Evolutionary conservation across 2,888 invertebrate species (phyloP).

Genomic region (Apamea sordens): DNA sequence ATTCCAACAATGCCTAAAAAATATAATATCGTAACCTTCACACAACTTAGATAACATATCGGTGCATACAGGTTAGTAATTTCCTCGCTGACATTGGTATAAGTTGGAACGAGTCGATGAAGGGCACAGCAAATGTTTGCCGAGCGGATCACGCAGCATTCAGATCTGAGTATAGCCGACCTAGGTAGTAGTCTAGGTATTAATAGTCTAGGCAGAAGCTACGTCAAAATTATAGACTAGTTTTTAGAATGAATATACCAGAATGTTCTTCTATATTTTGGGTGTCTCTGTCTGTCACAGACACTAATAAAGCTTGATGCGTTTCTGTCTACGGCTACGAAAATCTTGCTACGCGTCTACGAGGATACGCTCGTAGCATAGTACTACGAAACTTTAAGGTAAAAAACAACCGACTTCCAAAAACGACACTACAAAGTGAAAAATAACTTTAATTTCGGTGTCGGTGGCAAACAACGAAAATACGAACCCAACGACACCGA

Average conservation of each 20-base stretch:
- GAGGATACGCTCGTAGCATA: slow-evolving; percentile 18
- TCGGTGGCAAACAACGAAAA: no score
- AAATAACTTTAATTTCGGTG: no score
- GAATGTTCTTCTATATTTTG: neutral
- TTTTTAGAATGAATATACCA: neutral
- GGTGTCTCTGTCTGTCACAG: neutral
- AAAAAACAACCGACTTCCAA: no score
- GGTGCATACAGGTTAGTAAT: slow-evolving; percentile 53
- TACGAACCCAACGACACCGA: no score
- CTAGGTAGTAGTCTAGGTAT: slow-evolving; percentile 17
- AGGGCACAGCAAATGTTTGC: slow-evolving; percentile 72
- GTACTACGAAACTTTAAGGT: slow-evolving; percentile 5
- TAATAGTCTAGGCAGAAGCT: neutral
- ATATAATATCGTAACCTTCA: neutral
- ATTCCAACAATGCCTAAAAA: neutral
- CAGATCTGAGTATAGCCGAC: slow-evolving; percentile 23
- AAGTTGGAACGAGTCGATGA: slow-evolving; percentile 65
- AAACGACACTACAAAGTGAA: no score
- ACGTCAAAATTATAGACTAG: neutral
- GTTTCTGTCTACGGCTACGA: neutral
- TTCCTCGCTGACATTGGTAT: slow-evolving; percentile 41
- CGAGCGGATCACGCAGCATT: slow-evolving; percentile 59
- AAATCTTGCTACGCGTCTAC: slow-evolving; percentile 16
- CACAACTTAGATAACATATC: slow-evolving; percentile 7
- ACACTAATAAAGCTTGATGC: neutral